Evolutionary conservation across 2,888 invertebrate genomes (phyloP).

Genomic region (Disparrhopalites patrizii): DNA sequence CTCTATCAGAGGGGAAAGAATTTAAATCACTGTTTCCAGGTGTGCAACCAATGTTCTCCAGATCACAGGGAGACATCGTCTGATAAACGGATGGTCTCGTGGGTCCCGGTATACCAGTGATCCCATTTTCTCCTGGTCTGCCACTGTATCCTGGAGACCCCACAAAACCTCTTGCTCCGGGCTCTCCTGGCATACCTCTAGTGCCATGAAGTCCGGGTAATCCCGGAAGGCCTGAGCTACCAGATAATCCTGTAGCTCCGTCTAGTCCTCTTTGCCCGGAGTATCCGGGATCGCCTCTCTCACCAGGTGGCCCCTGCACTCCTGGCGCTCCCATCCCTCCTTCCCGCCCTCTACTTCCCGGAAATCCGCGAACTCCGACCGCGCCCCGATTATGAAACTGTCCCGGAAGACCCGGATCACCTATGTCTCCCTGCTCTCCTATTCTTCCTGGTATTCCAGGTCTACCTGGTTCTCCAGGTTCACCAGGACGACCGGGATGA

Average conservation of each 20-base stretch:
- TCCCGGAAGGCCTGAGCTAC: neutral
- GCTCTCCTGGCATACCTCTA: neutral
- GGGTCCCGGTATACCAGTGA: neutral
- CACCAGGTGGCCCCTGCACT: neutral
- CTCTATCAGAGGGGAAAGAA: no score
- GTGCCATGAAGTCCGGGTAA: neutral
- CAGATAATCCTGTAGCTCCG: neutral
- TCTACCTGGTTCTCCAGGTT: neutral
- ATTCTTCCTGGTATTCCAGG: neutral
- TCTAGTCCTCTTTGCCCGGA: no score
- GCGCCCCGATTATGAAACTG: neutral
- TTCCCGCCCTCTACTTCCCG: neutral
- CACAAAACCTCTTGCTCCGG: neutral
- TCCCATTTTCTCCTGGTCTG: neutral
- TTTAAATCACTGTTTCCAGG: no score
- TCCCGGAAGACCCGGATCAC: neutral
- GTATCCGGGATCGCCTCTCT: no score
- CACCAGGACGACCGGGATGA: neutral
- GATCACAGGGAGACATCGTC: no score
- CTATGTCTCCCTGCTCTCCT: neutral
- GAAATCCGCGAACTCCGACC: neutral
- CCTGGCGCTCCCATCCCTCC: no score
- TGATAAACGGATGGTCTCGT: no score
- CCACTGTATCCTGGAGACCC: neutral
- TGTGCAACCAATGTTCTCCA: no score